These are phyloP conservation scores for Tipula vernalis DNA, from an alignment of 2,888 invertebrate species.

Conservation along the genomic window DNA sequence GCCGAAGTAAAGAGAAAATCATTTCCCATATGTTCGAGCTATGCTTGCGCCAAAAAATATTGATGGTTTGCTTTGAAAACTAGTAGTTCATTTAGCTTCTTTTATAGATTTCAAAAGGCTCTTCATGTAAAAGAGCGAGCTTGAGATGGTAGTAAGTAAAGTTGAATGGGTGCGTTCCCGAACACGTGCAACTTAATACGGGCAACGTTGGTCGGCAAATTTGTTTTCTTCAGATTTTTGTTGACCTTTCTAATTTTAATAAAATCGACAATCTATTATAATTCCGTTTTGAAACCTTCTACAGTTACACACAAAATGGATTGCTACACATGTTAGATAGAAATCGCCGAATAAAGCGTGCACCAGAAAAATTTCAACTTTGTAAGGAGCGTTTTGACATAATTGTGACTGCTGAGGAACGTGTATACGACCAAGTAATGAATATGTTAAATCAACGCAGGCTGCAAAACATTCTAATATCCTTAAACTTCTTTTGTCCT, in stretches of 20 bases:
- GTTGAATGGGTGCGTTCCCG: too few relatives aligned
- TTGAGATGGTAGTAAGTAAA: too few relatives aligned
- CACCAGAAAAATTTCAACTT: slow-evolving; percentile 89
- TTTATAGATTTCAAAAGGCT: too few relatives aligned
- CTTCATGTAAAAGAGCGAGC: too few relatives aligned
- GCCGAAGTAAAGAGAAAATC: too few relatives aligned
- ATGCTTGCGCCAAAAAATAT: too few relatives aligned
- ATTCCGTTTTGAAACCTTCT: not conserved
- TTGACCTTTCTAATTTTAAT: not conserved
- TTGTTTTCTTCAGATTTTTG: not conserved
- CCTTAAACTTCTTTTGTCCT: not conserved
- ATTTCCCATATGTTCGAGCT: too few relatives aligned
- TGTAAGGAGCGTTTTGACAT: slow-evolving; percentile 86
- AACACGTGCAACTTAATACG: too few relatives aligned
- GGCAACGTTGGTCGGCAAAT: too few relatives aligned
- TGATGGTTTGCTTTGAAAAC: too few relatives aligned
- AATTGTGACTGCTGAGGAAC: slow-evolving; percentile 92
- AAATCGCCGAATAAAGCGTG: slow-evolving; percentile 86
- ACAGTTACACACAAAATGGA: slow-evolving; percentile 92
- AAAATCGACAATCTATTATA: not conserved
- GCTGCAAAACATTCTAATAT: not conserved
- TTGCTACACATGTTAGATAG: slow-evolving; percentile 95
- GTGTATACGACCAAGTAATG: slow-evolving; percentile 83
- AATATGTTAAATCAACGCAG: not conserved
- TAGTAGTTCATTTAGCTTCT: too few relatives aligned